Base-by-base conservation (phyloP, 2,888 invertebrate species). In the Petrolisthes manimaculis region DNA sequence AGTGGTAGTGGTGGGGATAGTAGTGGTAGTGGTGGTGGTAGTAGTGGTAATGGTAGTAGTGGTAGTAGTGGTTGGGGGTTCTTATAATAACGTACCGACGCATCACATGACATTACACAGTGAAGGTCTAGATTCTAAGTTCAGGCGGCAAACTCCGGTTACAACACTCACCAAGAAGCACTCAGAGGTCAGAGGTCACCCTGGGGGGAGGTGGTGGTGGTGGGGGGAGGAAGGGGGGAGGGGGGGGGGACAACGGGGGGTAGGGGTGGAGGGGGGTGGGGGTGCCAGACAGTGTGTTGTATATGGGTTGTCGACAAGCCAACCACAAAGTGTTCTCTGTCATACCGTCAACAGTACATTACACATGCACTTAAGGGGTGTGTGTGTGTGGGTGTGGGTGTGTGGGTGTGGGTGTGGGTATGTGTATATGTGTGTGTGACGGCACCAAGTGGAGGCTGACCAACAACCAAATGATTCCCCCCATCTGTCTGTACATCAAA, bases 111-210 rank as follows among this genome's bases (percentile, higher is more conserved):
- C 80, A 87, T 37, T 37, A 37, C 69, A 87, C 87, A 87, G 80
- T 80, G 55, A 87, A 14, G 24, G 56, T 56, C 81, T 81, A 81
- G 61, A 87, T 67, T 37, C 83, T 83, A 67, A 56, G 78, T 71
- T 87, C 87, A 87, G 87, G 87, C 86, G 79, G 54, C 53, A 86
- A 67, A 80, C 87, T 83, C 83, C 67, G 79, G 78, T 83, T 55
- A 87, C 87, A 83, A 87, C 87, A 87, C 69, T 83, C 87, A 87
- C 87, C 74, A 71, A 79, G 84, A 84, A 87, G 87, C 87, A 87
- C 87, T 87, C 87, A 87, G 75, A 79, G 77, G 77, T 83, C 78
- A 75, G 67, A 56, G 69, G 84, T 79, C 87, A 87, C 67, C 83
- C 87, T 78, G 61, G 53, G 87, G 83, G 81, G 78, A 37, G 37